Evolutionary conservation across 2,797 vertebrate species (phyloP).

Genomic region (Sparus aurata): DNA sequence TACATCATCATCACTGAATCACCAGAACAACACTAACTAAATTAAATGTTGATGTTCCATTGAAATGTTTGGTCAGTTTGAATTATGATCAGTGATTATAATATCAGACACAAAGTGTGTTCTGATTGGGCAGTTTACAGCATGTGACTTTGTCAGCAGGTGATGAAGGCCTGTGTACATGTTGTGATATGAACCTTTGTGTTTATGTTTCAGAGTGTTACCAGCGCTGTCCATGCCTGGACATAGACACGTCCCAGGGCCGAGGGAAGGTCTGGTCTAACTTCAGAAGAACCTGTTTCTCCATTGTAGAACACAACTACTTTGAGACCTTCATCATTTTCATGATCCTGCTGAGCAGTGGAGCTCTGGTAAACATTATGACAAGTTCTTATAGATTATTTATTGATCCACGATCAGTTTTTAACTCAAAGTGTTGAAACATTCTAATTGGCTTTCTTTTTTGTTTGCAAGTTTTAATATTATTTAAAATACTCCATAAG

Average conservation of each 20-base stretch:
- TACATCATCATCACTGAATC: no score
- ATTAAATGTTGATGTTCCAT: no score
- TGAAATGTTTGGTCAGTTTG: no score
- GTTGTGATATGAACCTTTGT: background rate
- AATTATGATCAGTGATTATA: no score
- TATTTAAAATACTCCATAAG: background rate
- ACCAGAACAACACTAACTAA: no score
- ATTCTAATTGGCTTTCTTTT: background rate
- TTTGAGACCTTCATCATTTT: conserved; percentile 98
- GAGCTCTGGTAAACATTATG: conserved; percentile 88
- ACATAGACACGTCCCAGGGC: conserved; percentile 86
- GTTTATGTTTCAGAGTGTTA: conserved; percentile 86
- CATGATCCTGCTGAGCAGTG: conserved; percentile 97
- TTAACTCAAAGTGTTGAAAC: no score
- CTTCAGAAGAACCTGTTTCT: conserved; percentile 90
- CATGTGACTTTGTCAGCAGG: no score
- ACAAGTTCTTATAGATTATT: background rate
- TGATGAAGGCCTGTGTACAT: no score
- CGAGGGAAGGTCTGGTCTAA: conserved; percentile 90
- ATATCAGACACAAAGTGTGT: no score
- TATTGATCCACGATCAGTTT: background rate
- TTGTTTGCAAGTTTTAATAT: background rate
- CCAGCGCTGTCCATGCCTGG: conserved; percentile 88
- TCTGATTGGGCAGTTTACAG: no score
- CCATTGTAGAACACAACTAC: conserved; percentile 95